Conservation (phyloP, 1,140 invertebrate species). For the Saccostrea echinata region DNA sequence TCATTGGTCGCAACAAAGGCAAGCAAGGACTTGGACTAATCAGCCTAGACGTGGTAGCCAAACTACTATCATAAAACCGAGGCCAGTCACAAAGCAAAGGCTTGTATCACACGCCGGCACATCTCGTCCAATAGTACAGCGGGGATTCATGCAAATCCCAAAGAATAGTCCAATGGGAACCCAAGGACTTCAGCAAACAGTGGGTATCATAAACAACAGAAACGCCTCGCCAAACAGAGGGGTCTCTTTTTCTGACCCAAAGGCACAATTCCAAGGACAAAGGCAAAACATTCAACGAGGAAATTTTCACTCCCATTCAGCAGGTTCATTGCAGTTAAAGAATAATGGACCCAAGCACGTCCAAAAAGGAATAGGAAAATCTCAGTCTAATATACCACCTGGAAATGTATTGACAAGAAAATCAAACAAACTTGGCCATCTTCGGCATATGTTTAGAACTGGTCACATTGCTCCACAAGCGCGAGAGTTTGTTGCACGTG, state of each 20-base stretch:
- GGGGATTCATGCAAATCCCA: not conserved
- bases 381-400: not conserved
- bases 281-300: not conserved
- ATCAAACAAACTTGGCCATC: not conserved
- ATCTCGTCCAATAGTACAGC: not conserved
- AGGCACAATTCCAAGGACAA: not conserved
- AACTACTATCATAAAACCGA: not conserved
- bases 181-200: not conserved
- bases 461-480: not conserved
- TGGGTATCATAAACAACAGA: not conserved
- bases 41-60: not conserved
- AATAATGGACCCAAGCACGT: not conserved
- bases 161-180: not conserved
- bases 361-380: not conserved
- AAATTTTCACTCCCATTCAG: not conserved
- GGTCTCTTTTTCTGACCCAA: not conserved
- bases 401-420: not conserved
- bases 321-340: not conserved
- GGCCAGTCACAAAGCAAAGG: not conserved
- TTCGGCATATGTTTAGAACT: slow-evolving; percentile 16
- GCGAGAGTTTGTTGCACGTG: not conserved
- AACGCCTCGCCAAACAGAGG: not conserved
- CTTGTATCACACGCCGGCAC: not conserved
- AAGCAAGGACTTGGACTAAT: not conserved
- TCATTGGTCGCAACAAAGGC: not conserved